Percentiles rank a stretch among this genome's conserved stretches.
Conservation (phyloP, 2,113 vertebrate species). For the Corythornis madagascariensis region DNA sequence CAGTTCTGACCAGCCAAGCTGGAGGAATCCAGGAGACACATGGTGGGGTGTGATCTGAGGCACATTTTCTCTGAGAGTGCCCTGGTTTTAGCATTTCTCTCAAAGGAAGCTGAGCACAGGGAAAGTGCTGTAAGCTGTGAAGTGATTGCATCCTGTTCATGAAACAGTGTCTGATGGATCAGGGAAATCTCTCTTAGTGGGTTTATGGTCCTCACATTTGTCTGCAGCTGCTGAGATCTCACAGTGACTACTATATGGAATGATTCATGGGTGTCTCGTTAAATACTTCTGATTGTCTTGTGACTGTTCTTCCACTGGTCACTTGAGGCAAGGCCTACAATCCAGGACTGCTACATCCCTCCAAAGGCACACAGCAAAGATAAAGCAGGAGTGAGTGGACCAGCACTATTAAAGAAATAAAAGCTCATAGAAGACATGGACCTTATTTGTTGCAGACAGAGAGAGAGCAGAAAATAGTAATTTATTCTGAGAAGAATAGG, state of each 20-base stretch:
- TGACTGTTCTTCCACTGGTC: not conserved
- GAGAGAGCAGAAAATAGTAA: not conserved
- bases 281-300: not conserved
- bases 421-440: not conserved
- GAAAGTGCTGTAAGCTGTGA: not conserved
- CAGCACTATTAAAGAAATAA: not conserved
- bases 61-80: not conserved
- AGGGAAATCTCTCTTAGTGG: not conserved
- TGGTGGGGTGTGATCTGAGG: not conserved
- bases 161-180: not conserved
- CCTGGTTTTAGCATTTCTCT: not conserved
- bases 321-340: not conserved
- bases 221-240: not conserved
- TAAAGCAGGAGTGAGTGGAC: not conserved
- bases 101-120: not conserved
- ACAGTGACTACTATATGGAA: not conserved
- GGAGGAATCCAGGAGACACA: not conserved
- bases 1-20: not conserved
- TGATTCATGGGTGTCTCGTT: not conserved
- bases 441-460: not conserved
- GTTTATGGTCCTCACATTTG: not conserved
- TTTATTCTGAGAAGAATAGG: not conserved
- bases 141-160: constrained; percentile 36
- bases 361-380: not conserved
- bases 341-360: not conserved